Conservation (phyloP, 2,113 vertebrate species). For the Nesoenas mayeri region DNA sequence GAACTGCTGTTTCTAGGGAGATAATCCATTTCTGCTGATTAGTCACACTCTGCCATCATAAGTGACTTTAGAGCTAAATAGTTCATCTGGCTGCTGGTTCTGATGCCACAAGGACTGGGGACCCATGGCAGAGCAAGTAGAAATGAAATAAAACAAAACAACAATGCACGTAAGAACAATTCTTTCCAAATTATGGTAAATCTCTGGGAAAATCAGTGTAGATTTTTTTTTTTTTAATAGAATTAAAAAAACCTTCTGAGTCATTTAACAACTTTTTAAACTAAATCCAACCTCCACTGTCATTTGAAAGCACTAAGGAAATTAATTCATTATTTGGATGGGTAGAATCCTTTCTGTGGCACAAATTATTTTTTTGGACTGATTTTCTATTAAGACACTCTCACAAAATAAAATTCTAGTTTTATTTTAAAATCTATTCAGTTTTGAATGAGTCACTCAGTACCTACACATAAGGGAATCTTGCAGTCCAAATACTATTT, state of each 20-base stretch:
- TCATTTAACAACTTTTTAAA: neutral
- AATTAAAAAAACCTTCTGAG: neutral
- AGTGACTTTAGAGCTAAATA: neutral
- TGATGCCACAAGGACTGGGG: neutral
- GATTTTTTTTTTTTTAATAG: neutral
- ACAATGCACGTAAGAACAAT: neutral
- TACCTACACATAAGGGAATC: slow-evolving; percentile 27
- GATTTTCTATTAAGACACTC: slow-evolving; percentile 32
- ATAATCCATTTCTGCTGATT: slow-evolving; percentile 25
- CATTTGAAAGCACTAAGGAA: neutral
- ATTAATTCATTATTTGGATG: neutral
- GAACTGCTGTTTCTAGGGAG: neutral
- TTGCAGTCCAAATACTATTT: slow-evolving; percentile 62
- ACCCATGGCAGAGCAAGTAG: neutral
- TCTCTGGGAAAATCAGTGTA: neutral
- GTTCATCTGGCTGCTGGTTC: neutral
- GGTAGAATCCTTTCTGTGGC: neutral
- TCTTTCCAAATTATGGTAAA: neutral
- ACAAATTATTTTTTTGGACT: neutral
- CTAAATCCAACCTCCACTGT: neutral
- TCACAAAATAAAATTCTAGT: slow-evolving; percentile 11
- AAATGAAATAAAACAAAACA: neutral
- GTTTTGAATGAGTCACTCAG: slow-evolving; percentile 54
- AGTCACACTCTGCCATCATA: neutral
- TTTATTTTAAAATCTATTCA: slow-evolving; percentile 59